Percentiles rank a stretch among this genome's conserved stretches.
Evolutionary conservation across 2,888 invertebrate species (phyloP).

Genomic region (Brachynemurus nebulosus): DNA sequence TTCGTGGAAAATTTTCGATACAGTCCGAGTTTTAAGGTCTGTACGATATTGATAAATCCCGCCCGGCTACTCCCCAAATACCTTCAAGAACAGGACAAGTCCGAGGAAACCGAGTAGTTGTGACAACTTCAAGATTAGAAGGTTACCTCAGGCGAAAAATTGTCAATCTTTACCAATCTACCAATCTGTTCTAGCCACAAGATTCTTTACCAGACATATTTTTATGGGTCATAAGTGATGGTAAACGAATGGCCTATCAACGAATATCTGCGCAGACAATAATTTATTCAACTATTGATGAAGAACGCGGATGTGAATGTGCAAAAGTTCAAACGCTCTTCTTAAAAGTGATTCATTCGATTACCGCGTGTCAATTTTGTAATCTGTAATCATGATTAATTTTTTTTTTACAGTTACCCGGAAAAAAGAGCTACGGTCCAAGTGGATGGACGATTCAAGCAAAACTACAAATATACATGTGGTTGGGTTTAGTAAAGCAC

Average conservation of each 20-base stretch:
- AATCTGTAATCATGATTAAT: not conserved
- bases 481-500: constrained; percentile 71
- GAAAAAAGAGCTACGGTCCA: constrained; percentile 60
- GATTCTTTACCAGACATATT: constrained; percentile 78
- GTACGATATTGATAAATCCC: too few relatives aligned
- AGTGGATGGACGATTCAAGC: constrained; percentile 78
- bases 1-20: too few relatives aligned
- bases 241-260: constrained; percentile 74
- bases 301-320: constrained; percentile 66
- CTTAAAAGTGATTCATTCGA: constrained; percentile 46
- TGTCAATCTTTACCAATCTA: not conserved
- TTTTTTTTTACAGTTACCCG: constrained; percentile 58
- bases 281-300: constrained; percentile 62
- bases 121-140: too few relatives aligned
- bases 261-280: constrained; percentile 64
- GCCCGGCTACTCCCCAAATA: not conserved
- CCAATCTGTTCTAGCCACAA: constrained; percentile 53
- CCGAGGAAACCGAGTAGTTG: too few relatives aligned
- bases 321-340: constrained; percentile 72
- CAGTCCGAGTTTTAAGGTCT: too few relatives aligned
- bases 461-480: constrained; percentile 65
- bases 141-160: not conserved
- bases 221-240: constrained; percentile 76
- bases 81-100: too few relatives aligned
- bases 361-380: not conserved